Conservation (phyloP, 2,888 invertebrate species). For the Hesperia comma region DNA sequence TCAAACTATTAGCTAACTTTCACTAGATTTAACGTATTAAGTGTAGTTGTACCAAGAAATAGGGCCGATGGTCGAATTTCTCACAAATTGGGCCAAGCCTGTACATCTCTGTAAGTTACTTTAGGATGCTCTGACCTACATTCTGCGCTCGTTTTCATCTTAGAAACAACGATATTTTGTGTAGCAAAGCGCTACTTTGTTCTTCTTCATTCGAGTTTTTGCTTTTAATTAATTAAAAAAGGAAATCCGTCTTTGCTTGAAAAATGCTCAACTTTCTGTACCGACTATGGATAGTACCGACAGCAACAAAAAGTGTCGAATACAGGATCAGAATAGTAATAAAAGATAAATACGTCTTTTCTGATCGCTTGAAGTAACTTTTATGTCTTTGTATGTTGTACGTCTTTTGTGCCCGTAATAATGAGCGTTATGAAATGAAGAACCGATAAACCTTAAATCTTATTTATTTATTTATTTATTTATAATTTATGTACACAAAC, state of each 20-base stretch:
- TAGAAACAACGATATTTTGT: constrained; percentile 71
- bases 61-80: constrained; percentile 31
- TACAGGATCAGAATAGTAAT: no score
- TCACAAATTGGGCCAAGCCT: constrained; percentile 49
- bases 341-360: no score
- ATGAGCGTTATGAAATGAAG: no score
- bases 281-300: background rate
- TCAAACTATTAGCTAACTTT: background rate
- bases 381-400: no score
- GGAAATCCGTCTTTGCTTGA: constrained; percentile 40
- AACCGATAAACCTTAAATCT: no score
- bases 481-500: no score
- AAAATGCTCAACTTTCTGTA: background rate
- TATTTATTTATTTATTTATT: no score
- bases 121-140: constrained; percentile 69
- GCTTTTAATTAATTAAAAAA: constrained; percentile 70
- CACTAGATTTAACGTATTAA: background rate
- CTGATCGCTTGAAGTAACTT: no score
- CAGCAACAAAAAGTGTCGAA: no score
- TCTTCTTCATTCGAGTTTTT: constrained; percentile 57
- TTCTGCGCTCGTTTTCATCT: constrained; percentile 63
- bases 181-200: constrained; percentile 66
- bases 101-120: constrained; percentile 68
- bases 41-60: constrained; percentile 7
- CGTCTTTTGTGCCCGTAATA: no score